Base-by-base conservation (phyloP, 2,113 vertebrate genomes). In the Diadophis punctatus region DNA sequence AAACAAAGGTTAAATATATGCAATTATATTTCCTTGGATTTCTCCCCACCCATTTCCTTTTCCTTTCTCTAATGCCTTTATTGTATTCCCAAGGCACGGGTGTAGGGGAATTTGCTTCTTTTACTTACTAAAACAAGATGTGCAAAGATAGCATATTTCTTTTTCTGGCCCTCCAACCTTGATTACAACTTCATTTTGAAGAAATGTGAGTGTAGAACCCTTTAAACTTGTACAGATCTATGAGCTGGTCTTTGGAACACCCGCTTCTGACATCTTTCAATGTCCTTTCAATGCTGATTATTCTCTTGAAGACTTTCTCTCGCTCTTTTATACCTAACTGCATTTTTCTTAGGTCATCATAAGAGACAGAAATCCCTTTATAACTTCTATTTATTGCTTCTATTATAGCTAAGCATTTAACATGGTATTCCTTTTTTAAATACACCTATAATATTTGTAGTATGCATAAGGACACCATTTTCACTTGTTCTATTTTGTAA, bases 401-500 rank as follows among this genome's bases (percentile, higher is more conserved):
- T 80, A 63, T 46, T 53, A 46, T 88, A 55, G 51, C 48, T 89
- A 30, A 53, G 5, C 25, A 48, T 92, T 74, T 25, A 80, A 60
- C 39, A 74, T 55, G 11, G 34, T 48, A 20, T 89, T 89, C 39
- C n/a, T 85, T 52, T 43, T 88, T 53, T 56, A 88, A 89, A 89
- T 68, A 91, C 5, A 92, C 48, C 16, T 84, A 27, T 80, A 56
- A 23, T 58, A 3, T 58, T 43, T 30, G 60, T 48, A 87, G 43
- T 25, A 39, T 56, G 8, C 39, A 84, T 30, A 46, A 8, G 56
- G 25, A 34, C 25, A n/a, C 20, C 60, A 56, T 46, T 48, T 89
- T 89, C 84, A 85, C 58, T 60, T 84, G 43, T 84, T 93, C 52
- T 90, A 12, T 93, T 91, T 96, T 95, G 93, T 89, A 95, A 90